These are phyloP conservation scores for Gastracanthus pulcherrimus DNA, from an alignment of 2,888 invertebrate genomes.

Conservation along the genomic window DNA sequence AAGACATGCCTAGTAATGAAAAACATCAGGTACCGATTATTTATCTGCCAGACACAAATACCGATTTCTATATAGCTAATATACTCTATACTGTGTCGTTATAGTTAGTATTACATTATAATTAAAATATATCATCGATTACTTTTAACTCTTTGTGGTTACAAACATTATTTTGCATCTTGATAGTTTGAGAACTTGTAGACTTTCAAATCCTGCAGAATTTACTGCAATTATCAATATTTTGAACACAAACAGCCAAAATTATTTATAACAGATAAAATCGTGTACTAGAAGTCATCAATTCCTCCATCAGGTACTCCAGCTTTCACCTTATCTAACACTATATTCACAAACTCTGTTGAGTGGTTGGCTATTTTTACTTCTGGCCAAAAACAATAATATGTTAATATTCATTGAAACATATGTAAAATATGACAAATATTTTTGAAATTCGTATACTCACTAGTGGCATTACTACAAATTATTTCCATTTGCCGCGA, in stretches of 20 bases:
- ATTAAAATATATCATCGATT: conserved; percentile 60
- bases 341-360: conserved; percentile 95
- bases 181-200: background rate
- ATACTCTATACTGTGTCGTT: conserved; percentile 60
- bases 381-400: conserved; percentile 78
- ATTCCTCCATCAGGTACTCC: conserved; percentile 89
- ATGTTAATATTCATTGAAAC: background rate
- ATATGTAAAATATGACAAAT: background rate
- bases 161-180: conserved; percentile 26
- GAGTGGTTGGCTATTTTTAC: conserved; percentile 93
- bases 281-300: conserved; percentile 82
- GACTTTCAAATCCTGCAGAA: background rate
- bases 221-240: background rate
- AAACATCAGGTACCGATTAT: background rate
- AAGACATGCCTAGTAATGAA: conserved; percentile 15
- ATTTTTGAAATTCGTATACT: conserved; percentile 68
- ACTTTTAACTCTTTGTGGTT: conserved; percentile 11
- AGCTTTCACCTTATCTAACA: conserved; percentile 90
- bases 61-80: conserved; percentile 63
- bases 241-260: conserved; percentile 26
- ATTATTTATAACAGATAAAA: conserved; percentile 12
- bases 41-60: conserved; percentile 58
- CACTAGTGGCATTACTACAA: conserved; percentile 85
- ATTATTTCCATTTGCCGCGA: conserved; percentile 85
- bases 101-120: conserved; percentile 65